Conservation (phyloP, 2,797 vertebrate genomes). For the Sphenopsis melanotis region DNA sequence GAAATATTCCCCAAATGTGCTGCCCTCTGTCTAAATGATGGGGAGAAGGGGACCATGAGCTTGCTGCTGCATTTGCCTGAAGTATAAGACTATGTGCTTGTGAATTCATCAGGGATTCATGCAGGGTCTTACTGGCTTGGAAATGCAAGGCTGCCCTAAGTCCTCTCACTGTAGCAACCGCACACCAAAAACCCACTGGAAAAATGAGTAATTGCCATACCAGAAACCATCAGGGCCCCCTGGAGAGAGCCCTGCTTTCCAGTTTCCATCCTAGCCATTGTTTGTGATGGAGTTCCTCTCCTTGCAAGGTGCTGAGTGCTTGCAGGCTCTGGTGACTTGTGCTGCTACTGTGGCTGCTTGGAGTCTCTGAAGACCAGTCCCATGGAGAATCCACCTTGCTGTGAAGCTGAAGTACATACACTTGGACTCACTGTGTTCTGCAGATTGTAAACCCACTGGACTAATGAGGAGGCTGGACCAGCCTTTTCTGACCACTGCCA, state of each 20-base stretch:
- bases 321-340: not conserved
- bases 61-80: not conserved
- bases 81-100: not conserved
- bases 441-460: not conserved
- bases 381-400: not conserved
- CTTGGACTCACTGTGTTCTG: not conserved
- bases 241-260: not conserved
- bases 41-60: not conserved
- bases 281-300: not conserved
- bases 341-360: not conserved
- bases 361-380: not conserved
- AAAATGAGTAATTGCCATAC: not conserved
- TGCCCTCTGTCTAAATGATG: not conserved
- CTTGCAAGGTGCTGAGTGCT: not conserved
- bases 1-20: rapidly evolving
- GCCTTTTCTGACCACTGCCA: not conserved
- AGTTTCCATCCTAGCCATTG: not conserved
- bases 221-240: not conserved
- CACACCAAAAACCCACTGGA: not conserved
- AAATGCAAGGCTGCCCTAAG: not conserved
- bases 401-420: not conserved
- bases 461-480: not conserved
- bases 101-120: not conserved
- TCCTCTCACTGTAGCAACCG: not conserved
- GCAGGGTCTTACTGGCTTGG: not conserved